Evolutionary conservation across 2,113 vertebrate genomes (phyloP).

Genomic region (Thomomys bottae): DNA sequence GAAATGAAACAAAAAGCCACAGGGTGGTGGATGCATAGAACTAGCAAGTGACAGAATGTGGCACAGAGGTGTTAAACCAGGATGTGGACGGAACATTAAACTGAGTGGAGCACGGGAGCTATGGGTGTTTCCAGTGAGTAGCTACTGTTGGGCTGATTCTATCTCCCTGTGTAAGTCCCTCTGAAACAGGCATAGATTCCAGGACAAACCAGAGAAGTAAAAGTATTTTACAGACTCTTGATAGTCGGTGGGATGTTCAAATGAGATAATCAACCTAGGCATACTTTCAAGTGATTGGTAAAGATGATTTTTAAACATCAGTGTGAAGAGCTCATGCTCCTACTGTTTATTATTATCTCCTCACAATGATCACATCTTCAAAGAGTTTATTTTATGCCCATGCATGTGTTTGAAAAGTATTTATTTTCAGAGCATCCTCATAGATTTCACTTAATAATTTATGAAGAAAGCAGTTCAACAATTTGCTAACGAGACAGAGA

Average conservation of each 20-base stretch:
- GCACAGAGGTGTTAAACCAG: too few relatives aligned
- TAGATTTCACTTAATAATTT: not conserved
- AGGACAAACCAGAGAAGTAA: not conserved
- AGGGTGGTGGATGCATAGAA: too few relatives aligned
- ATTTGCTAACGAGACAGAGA: conserved; percentile 34
- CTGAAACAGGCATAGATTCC: not conserved
- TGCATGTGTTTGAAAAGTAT: not conserved
- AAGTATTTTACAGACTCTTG: not conserved
- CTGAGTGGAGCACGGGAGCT: too few relatives aligned
- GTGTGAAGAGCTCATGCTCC: not conserved
- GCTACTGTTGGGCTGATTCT: too few relatives aligned
- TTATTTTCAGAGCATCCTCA: not conserved
- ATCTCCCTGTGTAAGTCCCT: too few relatives aligned
- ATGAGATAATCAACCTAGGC: not conserved
- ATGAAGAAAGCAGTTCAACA: not conserved
- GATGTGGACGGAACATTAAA: too few relatives aligned
- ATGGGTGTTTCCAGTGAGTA: too few relatives aligned
- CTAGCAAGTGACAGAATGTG: too few relatives aligned
- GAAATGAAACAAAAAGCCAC: too few relatives aligned
- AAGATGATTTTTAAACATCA: conserved; percentile 6
- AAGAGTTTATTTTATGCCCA: conserved; percentile 2
- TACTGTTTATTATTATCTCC: not conserved
- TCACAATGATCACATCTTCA: not conserved
- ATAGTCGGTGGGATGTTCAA: not conserved
- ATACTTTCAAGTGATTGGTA: not conserved